These are phyloP conservation scores for Trissolcus japonicus DNA, from an alignment of 2,888 invertebrate species.

Conservation along the genomic window DNA sequence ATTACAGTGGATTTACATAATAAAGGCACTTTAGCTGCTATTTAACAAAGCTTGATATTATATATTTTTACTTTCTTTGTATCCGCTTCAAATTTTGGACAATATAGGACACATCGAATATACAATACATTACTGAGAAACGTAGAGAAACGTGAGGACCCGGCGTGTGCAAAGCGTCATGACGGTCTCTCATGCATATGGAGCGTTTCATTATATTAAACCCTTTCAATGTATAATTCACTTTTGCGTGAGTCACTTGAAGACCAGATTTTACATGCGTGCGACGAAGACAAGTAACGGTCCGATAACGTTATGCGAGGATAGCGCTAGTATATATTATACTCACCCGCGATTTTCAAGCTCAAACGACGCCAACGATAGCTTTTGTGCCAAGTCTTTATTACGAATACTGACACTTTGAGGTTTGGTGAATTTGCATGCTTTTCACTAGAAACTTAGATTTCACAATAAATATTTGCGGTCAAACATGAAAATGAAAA, in stretches of 20 bases:
- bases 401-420: conserved; percentile 63
- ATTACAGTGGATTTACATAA: conserved; percentile 6
- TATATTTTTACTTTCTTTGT: conserved; percentile 44
- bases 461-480: conserved; percentile 54
- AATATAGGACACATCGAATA: conserved; percentile 55
- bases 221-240: conserved; percentile 83
- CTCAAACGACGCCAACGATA: conserved; percentile 58
- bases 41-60: conserved; percentile 13
- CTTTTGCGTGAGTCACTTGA: conserved; percentile 82
- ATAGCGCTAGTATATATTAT: conserved; percentile 67
- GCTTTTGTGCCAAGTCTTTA: conserved; percentile 69
- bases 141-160: conserved; percentile 66
- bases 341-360: conserved; percentile 70
- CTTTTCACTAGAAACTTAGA: conserved; percentile 53
- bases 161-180: conserved; percentile 68
- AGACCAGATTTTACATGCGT: conserved; percentile 65
- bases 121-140: conserved; percentile 66
- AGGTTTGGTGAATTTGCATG: conserved; percentile 57
- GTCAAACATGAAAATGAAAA: conserved; percentile 55
- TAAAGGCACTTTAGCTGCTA: conserved; percentile 6
- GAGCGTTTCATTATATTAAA: conserved; percentile 83
- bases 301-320: conserved; percentile 53
- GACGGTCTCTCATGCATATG: conserved; percentile 80
- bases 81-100: conserved; percentile 45
- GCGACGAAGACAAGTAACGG: conserved; percentile 56